Evolutionary conservation across 2,888 invertebrate species (phyloP).

Genomic region (Melipona bicolor): DNA sequence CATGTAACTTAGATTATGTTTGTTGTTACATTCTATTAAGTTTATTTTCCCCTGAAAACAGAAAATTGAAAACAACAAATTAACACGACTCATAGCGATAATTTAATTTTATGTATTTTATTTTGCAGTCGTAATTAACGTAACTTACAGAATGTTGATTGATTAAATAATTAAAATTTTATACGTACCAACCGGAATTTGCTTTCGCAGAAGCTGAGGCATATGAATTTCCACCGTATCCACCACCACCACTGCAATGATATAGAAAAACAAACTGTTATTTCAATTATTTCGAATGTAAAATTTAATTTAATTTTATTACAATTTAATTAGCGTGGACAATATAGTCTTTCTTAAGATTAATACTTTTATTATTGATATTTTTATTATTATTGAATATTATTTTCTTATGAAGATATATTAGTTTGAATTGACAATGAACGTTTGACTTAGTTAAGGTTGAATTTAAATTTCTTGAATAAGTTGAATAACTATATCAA

Average conservation of each 20-base stretch:
- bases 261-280: not conserved
- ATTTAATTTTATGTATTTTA: too few relatives aligned
- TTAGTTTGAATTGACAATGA: not conserved
- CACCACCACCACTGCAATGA: slow-evolving; percentile 64
- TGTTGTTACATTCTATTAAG: not conserved
- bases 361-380: not conserved
- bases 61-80: not conserved
- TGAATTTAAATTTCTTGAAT: not conserved
- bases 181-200: slow-evolving; percentile 61
- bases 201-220: slow-evolving; percentile 75
- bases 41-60: slow-evolving; percentile 48
- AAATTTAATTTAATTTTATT: not conserved
- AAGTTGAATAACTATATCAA: not conserved
- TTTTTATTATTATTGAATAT: too few relatives aligned
- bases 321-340: not conserved
- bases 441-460: not conserved
- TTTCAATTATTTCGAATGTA: not conserved
- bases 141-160: not conserved
- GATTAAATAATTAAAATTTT: slow-evolving; percentile 11
- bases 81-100: too few relatives aligned
- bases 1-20: slow-evolving; percentile 12
- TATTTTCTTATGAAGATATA: not conserved
- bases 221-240: slow-evolving; percentile 62
- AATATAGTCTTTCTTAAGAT: not conserved
- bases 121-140: too few relatives aligned